phyloP scores from a whole-genome alignment of 2,797 vertebrate species.

The Syndactyla subalaris region DNA sequence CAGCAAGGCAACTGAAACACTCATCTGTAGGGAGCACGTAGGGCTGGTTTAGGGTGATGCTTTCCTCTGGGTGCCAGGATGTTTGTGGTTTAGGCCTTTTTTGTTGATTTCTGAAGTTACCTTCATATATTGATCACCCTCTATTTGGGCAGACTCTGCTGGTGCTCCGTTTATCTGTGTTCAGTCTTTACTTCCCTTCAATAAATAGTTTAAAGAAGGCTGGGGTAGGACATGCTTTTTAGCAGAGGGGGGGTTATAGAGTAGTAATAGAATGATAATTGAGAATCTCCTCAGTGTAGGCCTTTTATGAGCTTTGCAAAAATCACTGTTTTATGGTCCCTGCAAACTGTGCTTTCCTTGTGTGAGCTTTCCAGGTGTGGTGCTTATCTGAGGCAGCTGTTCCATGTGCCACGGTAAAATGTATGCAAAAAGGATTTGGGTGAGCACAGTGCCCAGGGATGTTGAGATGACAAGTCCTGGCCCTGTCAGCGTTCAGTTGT shows the following conservation, averaged over 20 bases:
- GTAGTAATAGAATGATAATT: neutral
- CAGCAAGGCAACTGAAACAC: neutral
- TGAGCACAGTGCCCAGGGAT: neutral
- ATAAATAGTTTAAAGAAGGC: neutral
- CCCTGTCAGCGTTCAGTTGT: neutral
- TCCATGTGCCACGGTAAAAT: neutral
- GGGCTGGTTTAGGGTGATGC: neutral
- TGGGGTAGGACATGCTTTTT: neutral
- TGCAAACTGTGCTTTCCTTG: neutral
- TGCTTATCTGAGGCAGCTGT: neutral
- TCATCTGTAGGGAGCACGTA: neutral
- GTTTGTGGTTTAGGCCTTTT: neutral
- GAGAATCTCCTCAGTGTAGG: neutral
- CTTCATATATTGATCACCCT: neutral
- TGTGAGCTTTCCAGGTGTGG: neutral
- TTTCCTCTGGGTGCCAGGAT: neutral
- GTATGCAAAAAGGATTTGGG: neutral
- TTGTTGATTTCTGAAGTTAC: neutral
- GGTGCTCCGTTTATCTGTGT: neutral
- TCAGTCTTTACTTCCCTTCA: neutral
- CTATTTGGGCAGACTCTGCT: neutral
- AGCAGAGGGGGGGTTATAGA: neutral
- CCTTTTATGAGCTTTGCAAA: neutral
- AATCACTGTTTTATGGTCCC: neutral
- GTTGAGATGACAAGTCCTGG: neutral